Evolutionary conservation across 2,888 invertebrate genomes (phyloP).

Genomic region (Acanthosepion lycidas): DNA sequence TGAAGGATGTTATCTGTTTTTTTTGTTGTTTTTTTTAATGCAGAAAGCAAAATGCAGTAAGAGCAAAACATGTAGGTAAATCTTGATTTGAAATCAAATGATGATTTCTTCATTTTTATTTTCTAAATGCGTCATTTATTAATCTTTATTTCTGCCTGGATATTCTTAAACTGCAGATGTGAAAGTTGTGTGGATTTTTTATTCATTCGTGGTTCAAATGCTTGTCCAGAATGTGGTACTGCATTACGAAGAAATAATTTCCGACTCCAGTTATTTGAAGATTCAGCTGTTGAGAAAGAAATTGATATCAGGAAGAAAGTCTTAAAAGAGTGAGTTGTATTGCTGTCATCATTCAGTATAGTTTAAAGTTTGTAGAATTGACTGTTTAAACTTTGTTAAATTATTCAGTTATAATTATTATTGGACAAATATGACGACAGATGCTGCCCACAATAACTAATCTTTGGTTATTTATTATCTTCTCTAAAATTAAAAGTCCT

Average conservation of each 20-base stretch:
- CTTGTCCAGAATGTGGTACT: conserved; percentile 94
- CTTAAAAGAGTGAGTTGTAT: conserved; percentile 76
- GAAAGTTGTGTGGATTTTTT: conserved; percentile 97
- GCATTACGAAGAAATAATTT: conserved; percentile 91
- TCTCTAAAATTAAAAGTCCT: too few species aligned
- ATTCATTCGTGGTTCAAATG: conserved; percentile 94
- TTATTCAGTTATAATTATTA: background rate
- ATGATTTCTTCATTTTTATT: background rate
- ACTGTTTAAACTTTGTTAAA: background rate
- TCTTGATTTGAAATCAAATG: background rate
- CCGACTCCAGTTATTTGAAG: conserved; percentile 95
- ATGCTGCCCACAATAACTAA: too few species aligned
- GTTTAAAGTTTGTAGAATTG: background rate
- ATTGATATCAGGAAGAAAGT: conserved; percentile 93
- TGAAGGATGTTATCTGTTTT: too few species aligned
- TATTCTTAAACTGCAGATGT: conserved; percentile 78
- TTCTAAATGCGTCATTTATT: background rate
- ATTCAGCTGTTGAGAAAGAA: conserved; percentile 96
- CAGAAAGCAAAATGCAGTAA: background rate
- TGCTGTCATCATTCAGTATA: background rate
- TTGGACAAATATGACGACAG: background rate
- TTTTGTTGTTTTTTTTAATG: too few species aligned
- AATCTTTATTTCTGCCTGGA: background rate
- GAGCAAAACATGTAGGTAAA: background rate
- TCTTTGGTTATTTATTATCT: too few species aligned